phyloP scores from a whole-genome alignment of 2,113 vertebrate species.

The Neodontobutis hainanensis region DNA sequence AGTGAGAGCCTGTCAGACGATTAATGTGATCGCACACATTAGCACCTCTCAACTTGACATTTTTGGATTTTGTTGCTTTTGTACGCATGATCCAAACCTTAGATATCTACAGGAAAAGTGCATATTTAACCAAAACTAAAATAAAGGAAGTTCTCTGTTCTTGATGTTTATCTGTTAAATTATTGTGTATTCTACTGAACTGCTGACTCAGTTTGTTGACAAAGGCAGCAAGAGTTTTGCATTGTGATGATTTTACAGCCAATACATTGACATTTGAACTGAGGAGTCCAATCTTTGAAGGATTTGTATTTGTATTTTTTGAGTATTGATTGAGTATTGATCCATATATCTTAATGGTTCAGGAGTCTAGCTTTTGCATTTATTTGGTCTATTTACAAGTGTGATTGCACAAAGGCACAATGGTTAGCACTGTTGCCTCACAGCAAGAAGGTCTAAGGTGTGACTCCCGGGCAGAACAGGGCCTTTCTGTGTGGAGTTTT shows the following conservation, averaged over 20 bases:
- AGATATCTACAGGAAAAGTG: constrained; percentile 31
- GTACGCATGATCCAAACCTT: constrained; percentile 35
- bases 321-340: too few species aligned
- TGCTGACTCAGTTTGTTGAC: constrained; percentile 17
- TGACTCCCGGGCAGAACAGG: too few species aligned
- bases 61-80: constrained; percentile 34
- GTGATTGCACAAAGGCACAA: too few species aligned
- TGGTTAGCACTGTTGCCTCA: too few species aligned
- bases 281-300: too few species aligned
- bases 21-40: constrained; percentile 81
- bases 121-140: neutral
- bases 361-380: too few species aligned
- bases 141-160: neutral
- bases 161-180: constrained; percentile 21
- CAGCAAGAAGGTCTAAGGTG: too few species aligned
- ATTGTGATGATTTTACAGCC: neutral
- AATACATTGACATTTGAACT: neutral
- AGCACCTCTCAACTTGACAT: constrained; percentile 67
- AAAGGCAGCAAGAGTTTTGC: neutral
- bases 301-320: too few species aligned
- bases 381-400: too few species aligned
- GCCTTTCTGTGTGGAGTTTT: too few species aligned
- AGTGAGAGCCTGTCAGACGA: constrained; percentile 79
- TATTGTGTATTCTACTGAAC: neutral
- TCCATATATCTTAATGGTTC: too few species aligned